These are phyloP conservation scores for Ondatra zibethicus DNA, from an alignment of 2,113 vertebrate species.

Conservation along the genomic window DNA sequence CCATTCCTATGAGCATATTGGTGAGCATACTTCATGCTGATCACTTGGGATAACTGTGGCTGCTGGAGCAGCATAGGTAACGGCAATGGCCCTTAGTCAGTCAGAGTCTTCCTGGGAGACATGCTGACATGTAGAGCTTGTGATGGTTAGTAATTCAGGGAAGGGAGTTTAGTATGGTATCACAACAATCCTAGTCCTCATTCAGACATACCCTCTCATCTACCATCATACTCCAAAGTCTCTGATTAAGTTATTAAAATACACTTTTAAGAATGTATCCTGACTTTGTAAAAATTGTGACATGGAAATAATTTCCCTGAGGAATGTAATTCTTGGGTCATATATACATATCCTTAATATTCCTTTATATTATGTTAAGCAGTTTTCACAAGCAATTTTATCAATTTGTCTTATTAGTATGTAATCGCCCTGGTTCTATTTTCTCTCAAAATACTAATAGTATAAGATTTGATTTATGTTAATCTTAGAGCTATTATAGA, in stretches of 20 bases:
- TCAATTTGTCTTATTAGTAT: neutral
- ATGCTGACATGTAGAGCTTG: neutral
- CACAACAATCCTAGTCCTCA: neutral
- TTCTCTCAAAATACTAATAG: neutral
- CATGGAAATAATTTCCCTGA: neutral
- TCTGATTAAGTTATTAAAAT: neutral
- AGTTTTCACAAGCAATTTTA: neutral
- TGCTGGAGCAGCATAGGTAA: neutral
- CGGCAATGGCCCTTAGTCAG: neutral
- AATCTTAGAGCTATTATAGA: neutral
- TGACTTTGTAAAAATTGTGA: no score
- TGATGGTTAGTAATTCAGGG: no score
- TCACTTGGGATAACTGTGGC: neutral
- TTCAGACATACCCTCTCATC: neutral
- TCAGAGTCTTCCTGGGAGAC: neutral
- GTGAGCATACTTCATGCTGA: neutral
- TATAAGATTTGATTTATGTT: conserved; percentile 11
- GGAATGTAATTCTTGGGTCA: neutral
- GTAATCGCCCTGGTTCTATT: neutral
- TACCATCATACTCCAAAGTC: neutral
- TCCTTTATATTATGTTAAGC: neutral
- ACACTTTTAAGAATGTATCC: neutral
- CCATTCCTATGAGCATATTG: neutral
- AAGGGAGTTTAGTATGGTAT: neutral
- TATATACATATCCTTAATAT: neutral